phyloP scores from a whole-genome alignment of 92 coral and sea anemone species.

The Epizoanthus rinbou region DNA sequence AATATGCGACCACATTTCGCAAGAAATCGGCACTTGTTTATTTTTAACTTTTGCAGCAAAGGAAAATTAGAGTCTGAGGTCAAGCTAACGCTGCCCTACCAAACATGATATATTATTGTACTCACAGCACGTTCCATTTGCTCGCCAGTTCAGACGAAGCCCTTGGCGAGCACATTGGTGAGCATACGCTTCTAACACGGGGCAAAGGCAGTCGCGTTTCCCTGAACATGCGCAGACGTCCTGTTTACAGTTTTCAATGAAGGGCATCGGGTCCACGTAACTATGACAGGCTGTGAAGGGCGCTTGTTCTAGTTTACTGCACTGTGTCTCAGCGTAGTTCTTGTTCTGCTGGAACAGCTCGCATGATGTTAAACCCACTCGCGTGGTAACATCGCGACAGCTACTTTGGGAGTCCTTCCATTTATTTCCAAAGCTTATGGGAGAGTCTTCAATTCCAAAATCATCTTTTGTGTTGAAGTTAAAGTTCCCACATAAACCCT shows the following conservation, averaged over 20 bases:
- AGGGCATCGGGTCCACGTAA: slow-evolving; percentile 66
- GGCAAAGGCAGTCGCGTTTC: slow-evolving; percentile 59
- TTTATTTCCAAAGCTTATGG: slow-evolving; percentile 64
- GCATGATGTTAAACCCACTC: slow-evolving; percentile 57
- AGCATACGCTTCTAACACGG: slow-evolving; percentile 66
- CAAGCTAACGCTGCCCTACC: too few relatives aligned
- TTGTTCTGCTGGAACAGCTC: slow-evolving; percentile 65
- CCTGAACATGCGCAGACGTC: slow-evolving; percentile 69
- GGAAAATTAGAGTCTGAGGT: too few relatives aligned
- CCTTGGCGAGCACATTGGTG: slow-evolving; percentile 64
- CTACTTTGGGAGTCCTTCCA: slow-evolving; percentile 58
- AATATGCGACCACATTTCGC: too few relatives aligned
- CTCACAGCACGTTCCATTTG: slow-evolving; percentile 63
- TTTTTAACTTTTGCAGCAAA: too few relatives aligned
- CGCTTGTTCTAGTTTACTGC: slow-evolving; percentile 58
- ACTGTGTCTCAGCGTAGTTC: slow-evolving; percentile 56
- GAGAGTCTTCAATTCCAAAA: slow-evolving; percentile 65
- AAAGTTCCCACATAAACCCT: slow-evolving; percentile 73
- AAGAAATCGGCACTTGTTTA: too few relatives aligned
- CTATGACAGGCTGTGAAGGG: slow-evolving; percentile 68
- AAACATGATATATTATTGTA: not conserved
- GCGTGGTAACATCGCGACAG: slow-evolving; percentile 59
- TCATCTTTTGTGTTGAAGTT: slow-evolving; percentile 72
- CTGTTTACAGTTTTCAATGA: slow-evolving; percentile 68
- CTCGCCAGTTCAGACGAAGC: slow-evolving; percentile 60